Conservation (phyloP, 2,888 invertebrate species). For the Caprella mutica region DNA sequence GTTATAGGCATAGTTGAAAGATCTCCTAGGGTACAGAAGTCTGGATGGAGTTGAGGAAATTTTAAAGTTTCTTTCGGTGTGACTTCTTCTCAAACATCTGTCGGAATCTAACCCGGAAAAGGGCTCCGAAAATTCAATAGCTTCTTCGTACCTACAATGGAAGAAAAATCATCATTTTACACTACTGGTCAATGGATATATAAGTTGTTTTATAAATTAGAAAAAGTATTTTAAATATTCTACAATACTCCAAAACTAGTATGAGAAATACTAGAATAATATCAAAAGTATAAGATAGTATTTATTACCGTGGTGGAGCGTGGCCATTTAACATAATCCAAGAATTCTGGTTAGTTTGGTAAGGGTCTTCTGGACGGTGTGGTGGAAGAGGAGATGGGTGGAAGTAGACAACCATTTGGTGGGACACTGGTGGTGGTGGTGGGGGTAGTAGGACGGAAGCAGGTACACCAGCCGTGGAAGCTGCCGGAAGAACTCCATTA, state of each 20-base stretch:
- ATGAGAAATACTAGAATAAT: no score
- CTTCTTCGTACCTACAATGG: constrained; percentile 56
- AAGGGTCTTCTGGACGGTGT: constrained; percentile 38
- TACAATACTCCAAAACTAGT: no score
- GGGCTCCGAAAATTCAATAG: constrained; percentile 43
- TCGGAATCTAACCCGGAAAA: constrained; percentile 12
- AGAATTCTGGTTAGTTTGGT: not conserved
- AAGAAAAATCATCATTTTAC: no score
- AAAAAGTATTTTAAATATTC: no score
- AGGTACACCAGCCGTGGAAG: not conserved
- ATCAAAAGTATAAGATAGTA: no score
- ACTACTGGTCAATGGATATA: no score
- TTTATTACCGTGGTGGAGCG: no score
- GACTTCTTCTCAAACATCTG: constrained; percentile 48
- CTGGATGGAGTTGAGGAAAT: constrained; percentile 7
- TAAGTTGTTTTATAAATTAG: no score
- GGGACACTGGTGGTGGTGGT: constrained; percentile 25
- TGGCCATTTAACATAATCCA: no score
- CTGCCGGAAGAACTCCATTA: not conserved
- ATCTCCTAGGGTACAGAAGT: constrained; percentile 20
- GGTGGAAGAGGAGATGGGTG: constrained; percentile 42
- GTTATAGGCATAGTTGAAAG: constrained; percentile 27
- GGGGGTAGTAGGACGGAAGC: constrained; percentile 16
- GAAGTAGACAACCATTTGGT: not conserved
- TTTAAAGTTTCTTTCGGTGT: constrained; percentile 46